Evolutionary conservation across 2,113 vertebrate genomes (phyloP).

Genomic region (Phylloscopus whistleri): DNA sequence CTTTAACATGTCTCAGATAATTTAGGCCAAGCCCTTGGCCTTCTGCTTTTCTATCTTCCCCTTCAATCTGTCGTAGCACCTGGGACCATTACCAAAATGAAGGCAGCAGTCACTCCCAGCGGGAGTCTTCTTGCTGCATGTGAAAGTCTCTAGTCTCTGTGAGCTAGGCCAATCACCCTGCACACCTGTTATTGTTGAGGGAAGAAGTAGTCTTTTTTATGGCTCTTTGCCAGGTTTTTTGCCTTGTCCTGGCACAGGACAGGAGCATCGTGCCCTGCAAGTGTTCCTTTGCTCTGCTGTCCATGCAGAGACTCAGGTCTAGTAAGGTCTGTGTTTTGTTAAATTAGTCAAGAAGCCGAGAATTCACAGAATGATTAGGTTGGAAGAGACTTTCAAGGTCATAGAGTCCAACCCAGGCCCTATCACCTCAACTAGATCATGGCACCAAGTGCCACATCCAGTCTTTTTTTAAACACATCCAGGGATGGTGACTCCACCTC

Average conservation of each 20-base stretch:
- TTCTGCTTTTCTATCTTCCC: not conserved
- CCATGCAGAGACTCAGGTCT: not conserved
- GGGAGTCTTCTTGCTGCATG: not conserved
- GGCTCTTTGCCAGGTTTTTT: not conserved
- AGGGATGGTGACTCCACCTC: too few relatives aligned
- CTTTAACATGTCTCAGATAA: not conserved
- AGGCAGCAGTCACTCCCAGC: not conserved
- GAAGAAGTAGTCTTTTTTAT: not conserved
- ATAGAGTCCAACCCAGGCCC: too few relatives aligned
- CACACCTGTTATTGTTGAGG: fast-evolving
- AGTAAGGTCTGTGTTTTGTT: not conserved
- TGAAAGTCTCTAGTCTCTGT: not conserved
- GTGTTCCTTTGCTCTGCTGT: not conserved
- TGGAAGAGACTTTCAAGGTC: too few relatives aligned
- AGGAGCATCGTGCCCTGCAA: fast-evolving
- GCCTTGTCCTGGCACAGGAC: not conserved
- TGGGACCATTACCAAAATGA: not conserved
- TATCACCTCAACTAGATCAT: too few relatives aligned
- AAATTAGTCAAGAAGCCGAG: not conserved
- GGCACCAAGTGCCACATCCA: too few relatives aligned
- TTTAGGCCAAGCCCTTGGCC: not conserved
- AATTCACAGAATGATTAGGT: not conserved
- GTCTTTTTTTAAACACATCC: too few relatives aligned
- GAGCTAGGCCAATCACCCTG: not conserved
- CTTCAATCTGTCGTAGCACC: not conserved